Base-by-base conservation (phyloP, 2,888 invertebrate species). In the Argyra leucocephala region DNA sequence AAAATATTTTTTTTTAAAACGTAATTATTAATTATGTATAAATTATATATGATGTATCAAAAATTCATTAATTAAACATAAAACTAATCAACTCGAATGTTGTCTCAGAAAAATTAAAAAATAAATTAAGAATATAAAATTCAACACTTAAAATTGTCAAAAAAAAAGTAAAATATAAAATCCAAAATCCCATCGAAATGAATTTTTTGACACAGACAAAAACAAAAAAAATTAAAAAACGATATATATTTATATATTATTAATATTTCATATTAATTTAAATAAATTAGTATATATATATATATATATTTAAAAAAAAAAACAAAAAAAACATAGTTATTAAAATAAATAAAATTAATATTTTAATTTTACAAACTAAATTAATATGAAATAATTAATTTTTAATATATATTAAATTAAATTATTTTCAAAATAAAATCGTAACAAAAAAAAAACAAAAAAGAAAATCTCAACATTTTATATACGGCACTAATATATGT, bases 261-360 rank as follows among this genome's bases (percentile, higher is more conserved):
- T 48, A 48, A 48, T 48, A 48, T 48, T 48, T 48, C 48, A 48
- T 48, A 48, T 48, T 48, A 48, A 48, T 48, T 48, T n/a, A 48
- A 48, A 18, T 6, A 37, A 37, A 37, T 10, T 37, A 10, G 3
- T 37, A 37, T 12, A 15, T 37, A 37, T 37, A 26, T 37, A 37
- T 15, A 37, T 37, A 37, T 37, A 26, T 37, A 37, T 37, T 10
- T 37, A 48, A 48, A 7, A 31, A 31, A 31, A 31, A 10, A 10
- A 31, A 31, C 10, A 31, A 7, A 31, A 31, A 31, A 31, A 31
- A 31, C 10, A 31, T n/a, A n/a, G 7, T 31, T 48, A 18, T 48
- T 48, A 3, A 48, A 5, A 12, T 48, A 48, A 48, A 48, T 5
- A 18, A 15, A 2, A 48, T 48, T 12, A 48, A 48, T 48, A 48